These are phyloP conservation scores for Drosophila melanica DNA, from an alignment of 1,140 invertebrate genomes.

Conservation along the genomic window DNA sequence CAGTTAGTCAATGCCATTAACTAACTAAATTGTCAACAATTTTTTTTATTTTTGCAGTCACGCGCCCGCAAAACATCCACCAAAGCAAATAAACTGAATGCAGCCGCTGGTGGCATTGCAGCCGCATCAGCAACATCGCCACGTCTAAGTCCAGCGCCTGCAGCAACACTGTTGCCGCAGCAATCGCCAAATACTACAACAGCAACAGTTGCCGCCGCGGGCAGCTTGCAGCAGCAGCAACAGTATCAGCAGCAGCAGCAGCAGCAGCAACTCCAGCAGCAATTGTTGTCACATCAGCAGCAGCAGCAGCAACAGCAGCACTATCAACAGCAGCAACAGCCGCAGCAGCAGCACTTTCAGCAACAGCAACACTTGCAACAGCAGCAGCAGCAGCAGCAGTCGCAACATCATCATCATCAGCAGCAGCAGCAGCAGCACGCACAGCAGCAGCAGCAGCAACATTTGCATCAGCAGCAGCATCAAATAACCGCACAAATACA, in stretches of 20 bases:
- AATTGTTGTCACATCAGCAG: constrained; percentile 60
- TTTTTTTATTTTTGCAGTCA: constrained; percentile 56
- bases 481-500: constrained; percentile 84
- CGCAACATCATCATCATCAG: constrained; percentile 49
- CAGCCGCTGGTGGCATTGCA: constrained; percentile 53
- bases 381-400: constrained; percentile 61
- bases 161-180: constrained; percentile 79
- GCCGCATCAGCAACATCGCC: constrained; percentile 79
- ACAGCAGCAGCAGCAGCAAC: constrained; percentile 63
- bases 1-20: constrained; percentile 46
- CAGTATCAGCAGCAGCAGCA: constrained; percentile 64
- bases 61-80: constrained; percentile 80
- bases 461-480: constrained; percentile 80
- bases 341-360: constrained; percentile 55
- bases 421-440: constrained; percentile 50
- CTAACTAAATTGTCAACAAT: constrained; percentile 27
- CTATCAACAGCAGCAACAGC: constrained; percentile 60
- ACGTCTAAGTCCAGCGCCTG: constrained; percentile 79
- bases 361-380: constrained; percentile 61
- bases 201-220: constrained; percentile 41
- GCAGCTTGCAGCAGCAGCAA: constrained; percentile 55
- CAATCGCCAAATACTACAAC: constrained; percentile 82
- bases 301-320: constrained; percentile 59
- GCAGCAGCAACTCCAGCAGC: constrained; percentile 61
- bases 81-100: constrained; percentile 80